Evolutionary conservation across 1,140 invertebrate species (phyloP), one percentile per base, ranked within the genome.

Genomic region (Drosophila funebris): DNA sequence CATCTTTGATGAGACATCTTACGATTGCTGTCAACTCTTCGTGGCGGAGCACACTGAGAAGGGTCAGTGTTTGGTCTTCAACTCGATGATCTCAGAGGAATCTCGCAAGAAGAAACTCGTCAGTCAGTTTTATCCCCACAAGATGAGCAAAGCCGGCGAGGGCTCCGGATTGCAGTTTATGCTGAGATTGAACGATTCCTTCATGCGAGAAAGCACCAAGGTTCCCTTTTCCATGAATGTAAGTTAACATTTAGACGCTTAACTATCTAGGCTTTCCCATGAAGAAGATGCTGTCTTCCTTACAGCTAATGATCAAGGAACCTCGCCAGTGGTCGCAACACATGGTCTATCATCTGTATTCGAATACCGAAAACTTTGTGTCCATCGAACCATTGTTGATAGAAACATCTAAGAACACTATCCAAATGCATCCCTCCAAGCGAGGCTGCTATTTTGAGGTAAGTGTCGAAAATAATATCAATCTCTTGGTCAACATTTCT

Each of bases 1-100:
- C 4, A n/a, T 67, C 9, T 90, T 84, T 5, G 88, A 88, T 18
- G 80, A 84, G 20, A 84, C 77, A 0, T 5, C 22, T 0, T 73
- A 81, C 6, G 83, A 88, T 14, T 90, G 88, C 69, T 90, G 88
- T 29, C 69, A 82, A 31, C 52, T 88, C 0, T 90, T 90, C 33
- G 70, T 90, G 8, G 36, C 60, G 1, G 88, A 90, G 56, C 48
- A 48, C 29, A 90, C 80, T 1, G 79, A 90, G n/a, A 67, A 58
- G 20, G 88, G 88, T 2, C 37, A 62, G 13, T 90, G 88, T 29
- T 39, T 84, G 61, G 88, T 90, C 3, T 90, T 90, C 18, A 90
- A 90, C 20, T 90, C 88, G 3, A 8, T 90, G 4, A 81, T 90
- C 1, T 84, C 88, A 13, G 74, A 78, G 4, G 50, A 78, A 2